Evolutionary conservation across 2,888 invertebrate species (phyloP).

Genomic region (Zygogramma bicolorata): DNA sequence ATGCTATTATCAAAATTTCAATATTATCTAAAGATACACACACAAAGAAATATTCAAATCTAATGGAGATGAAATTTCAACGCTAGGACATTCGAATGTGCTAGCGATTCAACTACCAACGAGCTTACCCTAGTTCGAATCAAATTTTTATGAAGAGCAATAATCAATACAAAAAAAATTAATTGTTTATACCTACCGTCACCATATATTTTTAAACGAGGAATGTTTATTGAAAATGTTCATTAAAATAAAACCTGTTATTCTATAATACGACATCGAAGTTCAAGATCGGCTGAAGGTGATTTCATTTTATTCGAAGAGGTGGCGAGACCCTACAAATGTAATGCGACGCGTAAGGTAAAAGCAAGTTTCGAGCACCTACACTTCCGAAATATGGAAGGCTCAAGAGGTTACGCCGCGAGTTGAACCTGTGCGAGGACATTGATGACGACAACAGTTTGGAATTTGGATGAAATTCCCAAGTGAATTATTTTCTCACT

Average conservation of each 20-base stretch:
- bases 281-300: slow-evolving; percentile 10
- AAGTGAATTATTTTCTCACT: too few species aligned
- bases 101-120: too few species aligned
- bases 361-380: neutral
- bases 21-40: too few species aligned
- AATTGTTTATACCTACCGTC: neutral
- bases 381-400: slow-evolving; percentile 1
- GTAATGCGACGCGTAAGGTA: neutral
- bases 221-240: neutral
- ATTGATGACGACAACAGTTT: neutral
- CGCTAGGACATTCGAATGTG: too few species aligned
- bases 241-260: neutral
- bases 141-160: too few species aligned
- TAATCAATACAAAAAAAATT: too few species aligned
- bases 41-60: too few species aligned
- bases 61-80: too few species aligned
- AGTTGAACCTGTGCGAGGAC: neutral
- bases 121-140: too few species aligned
- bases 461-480: neutral
- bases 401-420: neutral
- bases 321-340: neutral
- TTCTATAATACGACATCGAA: neutral
- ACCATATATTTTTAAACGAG: neutral
- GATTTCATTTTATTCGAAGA: neutral
- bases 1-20: too few species aligned